Percentiles rank a stretch among this genome's conserved stretches.
phyloP scores from a whole-genome alignment of 2,888 invertebrate species.

The Campoplex capitator region DNA sequence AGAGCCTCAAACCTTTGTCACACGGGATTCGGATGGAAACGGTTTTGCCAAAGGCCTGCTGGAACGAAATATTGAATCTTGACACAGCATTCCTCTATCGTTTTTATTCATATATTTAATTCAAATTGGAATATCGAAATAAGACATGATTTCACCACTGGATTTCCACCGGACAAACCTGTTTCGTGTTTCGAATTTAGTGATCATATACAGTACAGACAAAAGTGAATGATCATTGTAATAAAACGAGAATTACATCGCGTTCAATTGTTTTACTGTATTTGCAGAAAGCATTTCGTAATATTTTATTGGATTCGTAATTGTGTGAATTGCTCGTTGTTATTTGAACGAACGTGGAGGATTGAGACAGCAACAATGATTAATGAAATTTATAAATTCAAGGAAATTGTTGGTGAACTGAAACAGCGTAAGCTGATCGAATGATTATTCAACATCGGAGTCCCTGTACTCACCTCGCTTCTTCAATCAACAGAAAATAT shows the following conservation, averaged over 20 bases:
- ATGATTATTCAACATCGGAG: too few relatives aligned
- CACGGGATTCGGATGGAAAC: constrained; percentile 10
- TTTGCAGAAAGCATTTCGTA: too few relatives aligned
- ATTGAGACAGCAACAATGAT: not conserved
- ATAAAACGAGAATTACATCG: not conserved
- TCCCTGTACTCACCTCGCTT: not conserved
- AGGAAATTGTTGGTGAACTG: too few relatives aligned
- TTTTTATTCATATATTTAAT: not conserved
- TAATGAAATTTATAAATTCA: not conserved
- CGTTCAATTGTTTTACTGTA: too few relatives aligned
- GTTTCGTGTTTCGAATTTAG: not conserved
- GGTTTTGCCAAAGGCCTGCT: not conserved
- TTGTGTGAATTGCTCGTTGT: not conserved
- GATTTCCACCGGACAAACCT: not conserved
- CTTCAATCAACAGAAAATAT: not conserved
- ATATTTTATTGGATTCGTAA: too few relatives aligned
- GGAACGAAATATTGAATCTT: constrained; percentile 44
- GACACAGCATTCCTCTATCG: constrained; percentile 28
- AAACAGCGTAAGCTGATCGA: too few relatives aligned
- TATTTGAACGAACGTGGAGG: not conserved
- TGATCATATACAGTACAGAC: not conserved
- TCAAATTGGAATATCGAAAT: not conserved
- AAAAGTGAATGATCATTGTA: not conserved
- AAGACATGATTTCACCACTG: not conserved
- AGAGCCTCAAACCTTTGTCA: constrained; percentile 33